Evolutionary conservation across 2,113 vertebrate genomes (phyloP).

Genomic region (Apistogramma diplotaenia): DNA sequence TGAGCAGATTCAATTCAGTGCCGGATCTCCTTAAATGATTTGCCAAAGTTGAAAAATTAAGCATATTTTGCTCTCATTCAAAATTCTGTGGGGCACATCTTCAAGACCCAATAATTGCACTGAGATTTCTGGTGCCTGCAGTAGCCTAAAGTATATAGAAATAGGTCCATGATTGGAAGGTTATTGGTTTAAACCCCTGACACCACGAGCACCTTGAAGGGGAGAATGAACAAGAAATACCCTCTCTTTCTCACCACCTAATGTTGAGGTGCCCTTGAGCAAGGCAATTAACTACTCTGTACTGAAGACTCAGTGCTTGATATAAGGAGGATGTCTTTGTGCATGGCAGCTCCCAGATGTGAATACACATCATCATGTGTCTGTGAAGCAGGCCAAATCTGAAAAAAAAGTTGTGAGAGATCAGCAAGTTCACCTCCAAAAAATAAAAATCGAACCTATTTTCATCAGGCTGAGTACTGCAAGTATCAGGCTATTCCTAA

Average conservation of each 20-base stretch:
- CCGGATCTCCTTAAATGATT: conserved; percentile 42
- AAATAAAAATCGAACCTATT: neutral
- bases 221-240: conserved; percentile 23
- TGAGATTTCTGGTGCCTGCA: conserved; percentile 20
- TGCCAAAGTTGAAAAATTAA: conserved; percentile 49
- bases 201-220: conserved; percentile 28
- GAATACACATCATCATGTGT: neutral
- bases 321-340: neutral
- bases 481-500: neutral
- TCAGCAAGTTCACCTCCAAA: neutral
- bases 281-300: conserved; percentile 49
- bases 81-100: conserved; percentile 41
- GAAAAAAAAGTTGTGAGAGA: neutral
- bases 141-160: conserved; percentile 47
- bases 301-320: conserved; percentile 11
- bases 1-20: conserved; percentile 43
- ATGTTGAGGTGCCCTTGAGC: conserved; percentile 60
- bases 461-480: neutral
- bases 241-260: conserved; percentile 6
- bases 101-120: conserved; percentile 58
- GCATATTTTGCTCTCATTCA: conserved; percentile 35
- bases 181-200: conserved; percentile 62
- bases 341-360: neutral
- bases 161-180: conserved; percentile 50
- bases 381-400: neutral